Percentiles rank a stretch among this genome's conserved stretches.
Conservation (phyloP, 2,797 vertebrate genomes). For the Lagorchestes hirsutus region DNA sequence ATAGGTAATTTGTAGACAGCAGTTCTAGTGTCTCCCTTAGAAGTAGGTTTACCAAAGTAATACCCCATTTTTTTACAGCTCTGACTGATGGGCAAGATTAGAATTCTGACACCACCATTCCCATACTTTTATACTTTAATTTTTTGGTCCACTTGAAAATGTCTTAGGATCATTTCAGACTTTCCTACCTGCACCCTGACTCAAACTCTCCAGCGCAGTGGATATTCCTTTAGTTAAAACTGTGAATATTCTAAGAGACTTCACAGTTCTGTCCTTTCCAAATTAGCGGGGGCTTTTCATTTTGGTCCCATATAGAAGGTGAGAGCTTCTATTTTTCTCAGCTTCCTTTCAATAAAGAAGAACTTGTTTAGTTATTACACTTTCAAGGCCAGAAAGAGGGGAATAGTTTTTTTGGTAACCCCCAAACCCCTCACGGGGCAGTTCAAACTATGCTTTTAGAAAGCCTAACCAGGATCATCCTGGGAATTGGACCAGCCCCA, state of each 20-base stretch:
- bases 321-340: not conserved
- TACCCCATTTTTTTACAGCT: not conserved
- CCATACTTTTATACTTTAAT: not conserved
- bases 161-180: not conserved
- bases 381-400: not conserved
- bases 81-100: not conserved
- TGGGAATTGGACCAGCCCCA: not conserved
- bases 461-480: not conserved
- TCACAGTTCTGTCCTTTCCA: not conserved
- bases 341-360: not conserved
- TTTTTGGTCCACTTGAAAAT: not conserved
- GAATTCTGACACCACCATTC: not conserved
- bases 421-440: not conserved
- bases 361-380: not conserved
- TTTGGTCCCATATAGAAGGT: not conserved
- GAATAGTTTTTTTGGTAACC: not conserved
- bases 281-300: not conserved
- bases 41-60: not conserved
- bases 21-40: not conserved
- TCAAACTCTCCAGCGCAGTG: not conserved
- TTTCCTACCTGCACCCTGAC: not conserved
- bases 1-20: not conserved
- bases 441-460: not conserved
- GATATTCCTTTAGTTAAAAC: not conserved
- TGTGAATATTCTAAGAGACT: not conserved